These are phyloP conservation scores for Heliopora coerulea DNA, from an alignment of 92 coral and sea anemone genomes.

Conservation along the genomic window DNA sequence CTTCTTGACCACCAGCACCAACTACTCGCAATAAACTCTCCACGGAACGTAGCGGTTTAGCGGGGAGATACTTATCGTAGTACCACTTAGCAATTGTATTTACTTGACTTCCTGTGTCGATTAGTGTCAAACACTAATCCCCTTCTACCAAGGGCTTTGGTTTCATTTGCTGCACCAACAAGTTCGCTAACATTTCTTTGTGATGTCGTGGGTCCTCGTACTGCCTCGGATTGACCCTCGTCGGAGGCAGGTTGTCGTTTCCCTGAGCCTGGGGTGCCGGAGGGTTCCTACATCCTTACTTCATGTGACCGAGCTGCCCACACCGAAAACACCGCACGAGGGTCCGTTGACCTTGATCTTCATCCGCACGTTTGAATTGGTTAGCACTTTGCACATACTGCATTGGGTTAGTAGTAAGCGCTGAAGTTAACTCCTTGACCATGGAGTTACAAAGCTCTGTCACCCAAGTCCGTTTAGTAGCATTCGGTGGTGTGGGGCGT, in stretches of 20 bases:
- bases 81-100: conserved; percentile 41
- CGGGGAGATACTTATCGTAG: conserved; percentile 18
- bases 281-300: conserved; percentile 41
- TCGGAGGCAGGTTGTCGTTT: conserved; percentile 44
- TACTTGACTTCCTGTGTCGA: conserved; percentile 59
- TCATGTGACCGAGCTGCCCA: conserved; percentile 51
- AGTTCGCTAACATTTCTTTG: not conserved
- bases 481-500: too few relatives aligned
- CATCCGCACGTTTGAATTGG: too few relatives aligned
- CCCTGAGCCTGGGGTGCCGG: conserved; percentile 33
- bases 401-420: too few relatives aligned
- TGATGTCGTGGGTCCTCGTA: conserved; percentile 18
- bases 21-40: conserved; percentile 23
- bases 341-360: too few relatives aligned
- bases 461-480: too few relatives aligned
- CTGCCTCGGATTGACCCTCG: conserved; percentile 53
- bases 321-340: conserved; percentile 39
- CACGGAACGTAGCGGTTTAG: conserved; percentile 26
- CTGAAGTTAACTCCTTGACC: too few relatives aligned
- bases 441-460: too few relatives aligned
- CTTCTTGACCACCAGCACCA: conserved; percentile 54
- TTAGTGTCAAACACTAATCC: conserved; percentile 30
- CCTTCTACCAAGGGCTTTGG: conserved; percentile 46
- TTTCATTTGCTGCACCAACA: conserved; percentile 51
- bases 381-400: too few relatives aligned